These are phyloP conservation scores for Peromyscus californicus DNA, from an alignment of 2,113 vertebrate species.

Conservation along the genomic window DNA sequence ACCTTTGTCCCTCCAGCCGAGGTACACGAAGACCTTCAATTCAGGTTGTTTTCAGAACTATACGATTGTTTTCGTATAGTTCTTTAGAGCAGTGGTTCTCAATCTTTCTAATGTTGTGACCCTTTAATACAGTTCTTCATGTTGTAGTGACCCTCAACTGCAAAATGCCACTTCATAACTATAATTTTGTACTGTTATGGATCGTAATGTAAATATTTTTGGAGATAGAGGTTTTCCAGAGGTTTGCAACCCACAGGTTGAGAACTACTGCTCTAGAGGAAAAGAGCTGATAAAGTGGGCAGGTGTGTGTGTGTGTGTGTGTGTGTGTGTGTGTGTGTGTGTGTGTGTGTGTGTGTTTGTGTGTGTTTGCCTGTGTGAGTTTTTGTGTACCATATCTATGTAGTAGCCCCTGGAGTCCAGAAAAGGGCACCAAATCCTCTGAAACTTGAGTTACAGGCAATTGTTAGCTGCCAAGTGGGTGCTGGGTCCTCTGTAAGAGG, in stretches of 20 bases:
- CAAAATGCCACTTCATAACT: not conserved
- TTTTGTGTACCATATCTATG: not conserved
- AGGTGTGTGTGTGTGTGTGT: not conserved
- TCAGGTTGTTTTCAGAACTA: no score
- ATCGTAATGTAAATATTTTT: not conserved
- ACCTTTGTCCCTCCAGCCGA: not conserved
- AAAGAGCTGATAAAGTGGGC: no score
- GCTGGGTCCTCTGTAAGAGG: not conserved
- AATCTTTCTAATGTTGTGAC: not conserved
- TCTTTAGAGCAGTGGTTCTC: not conserved
- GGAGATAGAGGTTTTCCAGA: not conserved
- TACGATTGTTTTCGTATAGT: not conserved
- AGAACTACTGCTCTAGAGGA: not conserved
- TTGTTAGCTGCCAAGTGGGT: not conserved
- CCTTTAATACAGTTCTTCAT: not conserved
- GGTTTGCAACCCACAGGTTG: not conserved
- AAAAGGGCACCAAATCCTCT: not conserved
- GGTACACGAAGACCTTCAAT: not conserved
- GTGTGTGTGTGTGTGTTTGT: not conserved
- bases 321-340: not conserved
- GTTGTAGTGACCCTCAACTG: not conserved
- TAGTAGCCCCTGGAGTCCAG: not conserved
- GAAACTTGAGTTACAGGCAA: not conserved
- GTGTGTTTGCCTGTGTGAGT: not conserved
- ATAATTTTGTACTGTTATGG: not conserved